phyloP scores from a whole-genome alignment of 2,888 invertebrate species.

The Drosophila ustulata region DNA sequence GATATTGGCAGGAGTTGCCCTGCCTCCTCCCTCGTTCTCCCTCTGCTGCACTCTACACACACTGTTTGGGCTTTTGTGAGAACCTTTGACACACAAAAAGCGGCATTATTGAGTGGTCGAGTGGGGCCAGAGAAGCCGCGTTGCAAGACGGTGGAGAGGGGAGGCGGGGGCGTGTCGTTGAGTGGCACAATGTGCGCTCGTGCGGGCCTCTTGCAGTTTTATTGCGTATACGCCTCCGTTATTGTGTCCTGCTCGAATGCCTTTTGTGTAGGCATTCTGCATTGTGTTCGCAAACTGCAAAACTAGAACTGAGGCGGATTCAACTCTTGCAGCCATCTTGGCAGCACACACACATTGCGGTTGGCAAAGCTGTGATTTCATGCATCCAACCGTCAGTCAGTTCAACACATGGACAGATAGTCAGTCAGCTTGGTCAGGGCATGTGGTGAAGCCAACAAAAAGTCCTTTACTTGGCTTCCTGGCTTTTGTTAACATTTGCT shows the following conservation, averaged over 20 bases:
- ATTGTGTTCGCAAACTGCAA: conserved; percentile 26
- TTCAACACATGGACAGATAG: neutral
- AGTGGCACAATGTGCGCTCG: conserved; percentile 39
- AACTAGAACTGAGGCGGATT: conserved; percentile 8
- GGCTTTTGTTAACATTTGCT: conserved; percentile 44
- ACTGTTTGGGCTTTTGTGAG: conserved; percentile 59
- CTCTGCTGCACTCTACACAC: neutral
- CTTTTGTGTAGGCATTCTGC: conserved; percentile 46
- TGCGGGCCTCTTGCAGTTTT: conserved; percentile 59
- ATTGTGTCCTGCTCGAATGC: conserved; percentile 50
- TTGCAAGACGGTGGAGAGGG: neutral
- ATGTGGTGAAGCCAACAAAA: conserved; percentile 25
- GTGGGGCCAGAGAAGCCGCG: conserved; percentile 9
- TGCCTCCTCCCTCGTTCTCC: no score
- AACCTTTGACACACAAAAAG: conserved; percentile 73
- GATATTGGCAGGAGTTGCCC: conserved; percentile 9
- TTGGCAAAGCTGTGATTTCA: conserved; percentile 35
- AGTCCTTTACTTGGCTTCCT: conserved; percentile 30
- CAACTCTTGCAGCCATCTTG: conserved; percentile 23
- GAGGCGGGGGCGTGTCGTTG: neutral
- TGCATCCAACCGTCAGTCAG: neutral
- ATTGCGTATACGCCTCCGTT: conserved; percentile 65
- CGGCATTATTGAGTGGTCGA: conserved; percentile 45
- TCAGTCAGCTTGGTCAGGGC: conserved; percentile 4
- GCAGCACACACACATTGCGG: conserved; percentile 13